Evolutionary conservation across 1,140 invertebrate genomes (phyloP).

Genomic region (Gonioctena quinquepunctata): DNA sequence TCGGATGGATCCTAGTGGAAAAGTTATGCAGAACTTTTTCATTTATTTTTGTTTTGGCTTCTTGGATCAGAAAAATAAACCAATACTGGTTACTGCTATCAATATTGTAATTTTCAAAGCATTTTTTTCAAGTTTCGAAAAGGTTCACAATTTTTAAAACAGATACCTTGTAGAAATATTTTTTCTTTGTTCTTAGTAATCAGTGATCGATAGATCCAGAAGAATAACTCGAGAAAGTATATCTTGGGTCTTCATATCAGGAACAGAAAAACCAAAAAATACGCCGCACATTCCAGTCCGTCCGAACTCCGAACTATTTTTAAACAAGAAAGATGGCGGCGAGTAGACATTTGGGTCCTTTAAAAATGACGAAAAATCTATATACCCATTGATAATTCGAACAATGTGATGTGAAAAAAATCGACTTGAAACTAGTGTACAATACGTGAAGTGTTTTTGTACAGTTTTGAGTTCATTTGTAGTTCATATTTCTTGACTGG

Average conservation of each 20-base stretch:
- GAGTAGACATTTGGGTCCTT: conserved; percentile 24
- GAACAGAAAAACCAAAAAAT: neutral
- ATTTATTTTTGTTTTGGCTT: no score
- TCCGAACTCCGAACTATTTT: conserved; percentile 10
- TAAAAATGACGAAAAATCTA: conserved; percentile 29
- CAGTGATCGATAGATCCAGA: no score
- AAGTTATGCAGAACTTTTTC: no score
- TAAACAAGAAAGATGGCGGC: conserved; percentile 21
- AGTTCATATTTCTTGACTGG: no score
- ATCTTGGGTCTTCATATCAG: neutral
- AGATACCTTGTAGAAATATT: no score
- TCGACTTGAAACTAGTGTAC: neutral
- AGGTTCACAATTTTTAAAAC: no score
- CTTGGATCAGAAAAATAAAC: no score
- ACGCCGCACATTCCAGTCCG: conserved; percentile 6
- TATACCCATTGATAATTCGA: conserved; percentile 17
- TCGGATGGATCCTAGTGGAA: no score
- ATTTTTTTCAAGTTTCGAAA: no score
- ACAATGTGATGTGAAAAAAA: conserved; percentile 6
- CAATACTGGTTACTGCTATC: no score
- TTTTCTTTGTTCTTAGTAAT: no score
- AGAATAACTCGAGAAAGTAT: neutral
- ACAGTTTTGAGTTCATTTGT: conserved; percentile 18
- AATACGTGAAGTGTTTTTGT: neutral
- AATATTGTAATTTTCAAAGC: no score